Conservation (phyloP, 2,888 invertebrate genomes). For the Eremobia ochroleuca region DNA sequence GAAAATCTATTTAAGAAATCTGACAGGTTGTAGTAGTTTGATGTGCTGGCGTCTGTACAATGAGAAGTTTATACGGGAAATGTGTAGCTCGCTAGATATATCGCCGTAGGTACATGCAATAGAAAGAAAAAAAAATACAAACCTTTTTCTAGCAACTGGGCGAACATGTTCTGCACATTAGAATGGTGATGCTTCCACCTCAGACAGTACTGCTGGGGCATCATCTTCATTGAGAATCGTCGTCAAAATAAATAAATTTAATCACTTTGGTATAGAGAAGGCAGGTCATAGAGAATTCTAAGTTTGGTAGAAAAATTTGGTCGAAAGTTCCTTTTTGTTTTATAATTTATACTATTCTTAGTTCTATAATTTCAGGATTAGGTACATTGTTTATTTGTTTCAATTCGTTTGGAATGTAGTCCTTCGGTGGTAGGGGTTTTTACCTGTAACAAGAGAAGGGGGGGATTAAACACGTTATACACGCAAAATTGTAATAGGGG, state of each 20-base stretch:
- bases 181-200: constrained; percentile 98
- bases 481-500: no score
- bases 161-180: constrained; percentile 97
- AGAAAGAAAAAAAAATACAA: constrained; percentile 53
- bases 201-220: constrained; percentile 97
- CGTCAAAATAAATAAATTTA: constrained; percentile 61
- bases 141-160: constrained; percentile 94
- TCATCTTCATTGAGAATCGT: constrained; percentile 87
- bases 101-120: neutral
- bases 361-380: constrained; percentile 68
- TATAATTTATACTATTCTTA: constrained; percentile 52
- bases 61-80: no score
- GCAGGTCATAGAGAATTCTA: constrained; percentile 72
- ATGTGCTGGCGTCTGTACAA: no score
- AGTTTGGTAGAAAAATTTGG: constrained; percentile 82
- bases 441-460: constrained; percentile 72
- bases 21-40: no score
- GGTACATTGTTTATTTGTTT: constrained; percentile 66
- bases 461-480: neutral
- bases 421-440: constrained; percentile 70
- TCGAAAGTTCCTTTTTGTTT: constrained; percentile 64
- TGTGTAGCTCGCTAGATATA: no score
- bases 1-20: no score
- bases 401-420: constrained; percentile 75
- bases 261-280: constrained; percentile 80